These are phyloP conservation scores for Oryctes rhinoceros DNA, from an alignment of 1,140 invertebrate genomes.

Conservation along the genomic window DNA sequence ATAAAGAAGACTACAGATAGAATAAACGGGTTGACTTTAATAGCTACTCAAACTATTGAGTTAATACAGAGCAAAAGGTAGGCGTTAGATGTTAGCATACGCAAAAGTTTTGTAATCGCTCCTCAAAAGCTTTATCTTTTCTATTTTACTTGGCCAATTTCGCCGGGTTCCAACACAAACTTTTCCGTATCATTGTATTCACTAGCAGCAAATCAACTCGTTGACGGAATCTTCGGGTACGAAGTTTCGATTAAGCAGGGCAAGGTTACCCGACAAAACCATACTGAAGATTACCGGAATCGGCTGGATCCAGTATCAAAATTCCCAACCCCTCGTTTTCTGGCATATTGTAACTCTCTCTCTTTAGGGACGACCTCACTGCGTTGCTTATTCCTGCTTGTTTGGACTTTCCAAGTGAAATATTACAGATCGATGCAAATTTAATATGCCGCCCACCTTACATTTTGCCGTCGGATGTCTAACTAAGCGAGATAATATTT, in stretches of 20 bases:
- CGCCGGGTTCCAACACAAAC: too few species aligned
- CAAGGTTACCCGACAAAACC: slow-evolving; percentile 29
- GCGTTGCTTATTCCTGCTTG: background rate
- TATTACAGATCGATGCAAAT: slow-evolving; percentile 23
- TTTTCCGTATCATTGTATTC: background rate
- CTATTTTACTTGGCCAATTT: too few species aligned
- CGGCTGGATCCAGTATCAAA: background rate
- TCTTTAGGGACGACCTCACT: background rate
- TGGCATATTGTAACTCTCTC: background rate
- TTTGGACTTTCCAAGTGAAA: background rate
- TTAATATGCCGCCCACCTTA: background rate
- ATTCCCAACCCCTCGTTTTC: background rate
- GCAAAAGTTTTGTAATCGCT: too few species aligned
- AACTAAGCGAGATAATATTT: background rate
- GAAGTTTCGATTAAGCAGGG: background rate
- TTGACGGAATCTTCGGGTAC: background rate
- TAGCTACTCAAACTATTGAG: background rate
- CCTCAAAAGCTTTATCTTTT: too few species aligned
- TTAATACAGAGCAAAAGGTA: too few species aligned
- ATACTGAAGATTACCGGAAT: slow-evolving; percentile 11
- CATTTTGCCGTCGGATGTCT: background rate
- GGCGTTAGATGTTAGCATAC: too few species aligned
- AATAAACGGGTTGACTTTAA: background rate
- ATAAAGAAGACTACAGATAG: background rate
- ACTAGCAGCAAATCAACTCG: background rate